Conservation (phyloP, 2,113 vertebrate genomes). For the Xyrauchen texanus region DNA sequence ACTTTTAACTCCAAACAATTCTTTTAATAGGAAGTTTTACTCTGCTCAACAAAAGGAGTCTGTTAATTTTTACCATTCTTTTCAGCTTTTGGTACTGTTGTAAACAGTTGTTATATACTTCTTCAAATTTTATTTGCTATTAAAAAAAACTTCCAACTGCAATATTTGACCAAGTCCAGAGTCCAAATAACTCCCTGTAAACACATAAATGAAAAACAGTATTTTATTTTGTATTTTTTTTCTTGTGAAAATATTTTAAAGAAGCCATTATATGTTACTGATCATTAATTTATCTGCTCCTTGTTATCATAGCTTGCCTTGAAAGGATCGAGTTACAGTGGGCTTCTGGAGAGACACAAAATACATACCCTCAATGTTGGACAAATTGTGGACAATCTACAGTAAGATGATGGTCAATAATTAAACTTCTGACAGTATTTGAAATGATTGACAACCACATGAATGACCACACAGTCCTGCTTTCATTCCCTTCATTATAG, state of each 20-base stretch:
- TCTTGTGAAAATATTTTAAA: no score
- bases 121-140: no score
- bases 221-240: no score
- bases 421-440: not conserved
- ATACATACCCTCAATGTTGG: constrained; percentile 91
- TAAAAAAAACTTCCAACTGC: no score
- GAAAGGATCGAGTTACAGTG: constrained; percentile 95
- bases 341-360: constrained; percentile 90
- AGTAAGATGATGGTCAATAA: constrained; percentile 73
- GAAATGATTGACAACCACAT: not conserved
- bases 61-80: not conserved
- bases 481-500: constrained; percentile 67
- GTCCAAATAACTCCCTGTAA: no score
- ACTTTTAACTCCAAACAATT: no score
- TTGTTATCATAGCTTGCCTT: constrained; percentile 84
- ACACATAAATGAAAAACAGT: no score
- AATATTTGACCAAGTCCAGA: no score
- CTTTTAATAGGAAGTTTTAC: not conserved
- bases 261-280: no score
- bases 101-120: no score
- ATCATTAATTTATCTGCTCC: constrained; percentile 9
- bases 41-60: not conserved
- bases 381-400: constrained; percentile 85
- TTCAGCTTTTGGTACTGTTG: no score
- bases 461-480: not conserved